These are phyloP conservation scores for Rhogogaster chlorosoma DNA, from an alignment of 2,888 invertebrate species.

Conservation along the genomic window DNA sequence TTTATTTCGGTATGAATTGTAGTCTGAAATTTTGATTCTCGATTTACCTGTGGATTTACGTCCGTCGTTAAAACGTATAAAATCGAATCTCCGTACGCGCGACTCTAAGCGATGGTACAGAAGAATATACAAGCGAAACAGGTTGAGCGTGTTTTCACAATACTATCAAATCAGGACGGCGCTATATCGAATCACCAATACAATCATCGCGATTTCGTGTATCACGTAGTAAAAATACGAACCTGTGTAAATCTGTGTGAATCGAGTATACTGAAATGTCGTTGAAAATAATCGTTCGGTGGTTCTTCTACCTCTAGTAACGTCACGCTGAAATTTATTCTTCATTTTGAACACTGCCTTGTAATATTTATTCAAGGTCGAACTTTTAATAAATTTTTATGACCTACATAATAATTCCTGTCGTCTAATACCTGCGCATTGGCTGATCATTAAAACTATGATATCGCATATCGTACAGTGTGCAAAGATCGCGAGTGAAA, in stretches of 20 bases:
- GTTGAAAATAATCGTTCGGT: not conserved
- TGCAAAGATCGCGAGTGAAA: not conserved
- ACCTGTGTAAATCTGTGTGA: not conserved
- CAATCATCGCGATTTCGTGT: not conserved
- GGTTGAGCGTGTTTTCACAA: not conserved
- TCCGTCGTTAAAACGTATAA: not conserved
- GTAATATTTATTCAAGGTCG: constrained; percentile 34
- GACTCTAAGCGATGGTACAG: not conserved
- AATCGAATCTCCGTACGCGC: not conserved
- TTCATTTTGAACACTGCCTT: constrained; percentile 24
- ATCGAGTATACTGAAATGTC: not conserved
- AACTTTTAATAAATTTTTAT: not conserved
- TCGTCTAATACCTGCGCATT: not conserved
- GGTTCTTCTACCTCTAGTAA: not conserved
- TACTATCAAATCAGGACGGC: not conserved
- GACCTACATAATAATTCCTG: not conserved
- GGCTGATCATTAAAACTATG: not conserved
- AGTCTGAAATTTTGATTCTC: not conserved
- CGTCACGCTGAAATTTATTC: not conserved
- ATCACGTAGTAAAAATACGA: not conserved
- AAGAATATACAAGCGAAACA: not conserved
- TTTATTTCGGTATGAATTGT: not conserved
- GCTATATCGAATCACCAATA: not conserved
- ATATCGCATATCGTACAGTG: not conserved
- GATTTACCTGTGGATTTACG: not conserved